phyloP scores from a whole-genome alignment of 2,888 invertebrate genomes.

The Brenthis daphne region DNA sequence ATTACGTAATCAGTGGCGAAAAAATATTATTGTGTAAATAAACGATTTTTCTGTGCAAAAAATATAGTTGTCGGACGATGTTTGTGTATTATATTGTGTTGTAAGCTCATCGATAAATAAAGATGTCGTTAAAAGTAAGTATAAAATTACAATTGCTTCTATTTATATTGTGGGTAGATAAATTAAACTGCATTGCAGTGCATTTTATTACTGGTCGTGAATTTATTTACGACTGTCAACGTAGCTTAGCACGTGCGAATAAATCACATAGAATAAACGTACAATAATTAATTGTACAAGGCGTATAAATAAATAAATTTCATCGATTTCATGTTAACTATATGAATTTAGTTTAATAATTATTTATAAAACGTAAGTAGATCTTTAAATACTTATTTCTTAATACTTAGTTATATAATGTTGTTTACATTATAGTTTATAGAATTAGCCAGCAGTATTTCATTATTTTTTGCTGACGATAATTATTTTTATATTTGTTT shows the following conservation, averaged over 20 bases:
- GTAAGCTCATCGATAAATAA: constrained; percentile 24
- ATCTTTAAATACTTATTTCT: too few relatives aligned
- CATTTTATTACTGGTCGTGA: constrained; percentile 17
- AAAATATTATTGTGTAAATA: constrained; percentile 28
- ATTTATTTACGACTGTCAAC: constrained; percentile 13
- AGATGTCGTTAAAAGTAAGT: constrained; percentile 40
- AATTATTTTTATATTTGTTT: too few relatives aligned
- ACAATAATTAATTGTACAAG: background rate
- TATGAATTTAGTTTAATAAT: background rate
- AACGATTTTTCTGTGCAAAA: constrained; percentile 26
- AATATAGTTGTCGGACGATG: constrained; percentile 31
- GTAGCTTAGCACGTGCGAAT: constrained; percentile 5
- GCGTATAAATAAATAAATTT: background rate
- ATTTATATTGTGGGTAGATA: constrained; percentile 19
- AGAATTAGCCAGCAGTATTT: too few relatives aligned
- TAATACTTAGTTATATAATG: too few relatives aligned
- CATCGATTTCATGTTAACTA: background rate
- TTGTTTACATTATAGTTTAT: too few relatives aligned
- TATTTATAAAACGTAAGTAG: too few relatives aligned
- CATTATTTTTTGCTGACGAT: too few relatives aligned
- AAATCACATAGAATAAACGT: background rate
- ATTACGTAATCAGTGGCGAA: constrained; percentile 34
- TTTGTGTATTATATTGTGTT: constrained; percentile 29
- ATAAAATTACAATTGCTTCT: constrained; percentile 4
- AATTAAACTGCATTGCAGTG: constrained; percentile 27